A percentile compares a stretch with the other conserved stretches of the same genome.
These are phyloP conservation scores for Parnassius mnemosyne DNA, from an alignment of 2,888 invertebrate genomes.

Conservation along the genomic window DNA sequence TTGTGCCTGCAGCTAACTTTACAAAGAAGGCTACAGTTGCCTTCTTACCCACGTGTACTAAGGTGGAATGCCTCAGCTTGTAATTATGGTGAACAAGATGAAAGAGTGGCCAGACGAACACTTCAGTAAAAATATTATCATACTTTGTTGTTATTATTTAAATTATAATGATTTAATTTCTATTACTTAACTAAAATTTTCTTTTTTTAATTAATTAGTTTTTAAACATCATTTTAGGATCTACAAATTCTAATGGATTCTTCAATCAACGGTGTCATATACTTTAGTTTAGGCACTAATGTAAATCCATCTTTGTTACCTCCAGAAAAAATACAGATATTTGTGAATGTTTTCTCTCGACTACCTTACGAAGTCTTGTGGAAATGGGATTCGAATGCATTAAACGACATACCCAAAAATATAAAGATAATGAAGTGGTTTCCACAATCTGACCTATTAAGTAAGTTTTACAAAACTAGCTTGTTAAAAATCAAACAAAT, in stretches of 20 bases:
- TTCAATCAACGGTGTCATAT: slow-evolving; percentile 60
- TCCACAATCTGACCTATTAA: slow-evolving; percentile 64
- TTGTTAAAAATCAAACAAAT: too few relatives aligned
- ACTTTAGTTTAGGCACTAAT: slow-evolving; percentile 67
- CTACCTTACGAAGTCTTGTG: slow-evolving; percentile 63
- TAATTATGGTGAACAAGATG: too few relatives aligned
- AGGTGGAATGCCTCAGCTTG: too few relatives aligned
- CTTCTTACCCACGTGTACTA: too few relatives aligned
- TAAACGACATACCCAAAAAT: slow-evolving; percentile 29
- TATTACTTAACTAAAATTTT: background rate
- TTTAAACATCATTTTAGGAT: slow-evolving; percentile 40
- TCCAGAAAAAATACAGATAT: slow-evolving; percentile 40
- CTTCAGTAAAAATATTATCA: too few relatives aligned
- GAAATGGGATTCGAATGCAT: slow-evolving; percentile 52
- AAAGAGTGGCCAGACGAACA: too few relatives aligned
- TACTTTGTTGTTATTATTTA: background rate
- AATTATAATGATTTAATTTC: background rate
- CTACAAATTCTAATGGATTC: slow-evolving; percentile 54
- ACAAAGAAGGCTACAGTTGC: too few relatives aligned
- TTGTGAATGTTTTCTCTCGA: slow-evolving; percentile 52
- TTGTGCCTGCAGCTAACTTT: too few relatives aligned
- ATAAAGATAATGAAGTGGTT: slow-evolving; percentile 66
- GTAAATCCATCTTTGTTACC: slow-evolving; percentile 49
- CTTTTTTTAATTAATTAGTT: background rate
- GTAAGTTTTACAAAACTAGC: slow-evolving; percentile 36